Conservation (phyloP, 1,140 invertebrate species). For the Rhopalosiphum maidis region DNA sequence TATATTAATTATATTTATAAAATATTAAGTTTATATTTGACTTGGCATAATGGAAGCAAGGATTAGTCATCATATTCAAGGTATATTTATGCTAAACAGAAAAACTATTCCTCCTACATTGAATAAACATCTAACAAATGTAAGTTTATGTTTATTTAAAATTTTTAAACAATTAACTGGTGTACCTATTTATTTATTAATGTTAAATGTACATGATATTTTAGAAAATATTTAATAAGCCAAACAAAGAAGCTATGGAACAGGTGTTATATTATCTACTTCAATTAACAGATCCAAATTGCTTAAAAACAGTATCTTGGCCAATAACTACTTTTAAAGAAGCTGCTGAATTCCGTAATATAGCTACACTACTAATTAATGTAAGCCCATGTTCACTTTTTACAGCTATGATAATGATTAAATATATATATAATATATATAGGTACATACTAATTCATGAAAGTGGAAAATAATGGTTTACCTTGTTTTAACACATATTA, state of each 20-base stretch:
- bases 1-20: conserved; percentile 11
- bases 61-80: conserved; percentile 21
- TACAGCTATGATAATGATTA: not conserved
- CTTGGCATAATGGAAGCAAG: conserved; percentile 34
- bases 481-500: not conserved
- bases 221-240: conserved; percentile 48
- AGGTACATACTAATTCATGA: not conserved
- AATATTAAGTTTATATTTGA: not conserved
- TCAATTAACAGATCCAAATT: conserved; percentile 2
- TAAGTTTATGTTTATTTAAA: not conserved
- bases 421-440: not conserved
- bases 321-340: conserved; percentile 39
- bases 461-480: not conserved
- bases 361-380: conserved; percentile 17
- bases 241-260: conserved; percentile 53
- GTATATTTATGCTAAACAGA: conserved; percentile 32
- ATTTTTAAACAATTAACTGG: not conserved
- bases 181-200: not conserved
- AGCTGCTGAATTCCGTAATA: conserved; percentile 46
- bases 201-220: not conserved
- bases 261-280: conserved; percentile 33
- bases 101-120: conserved; percentile 21
- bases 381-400: not conserved
- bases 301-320: conserved; percentile 42
- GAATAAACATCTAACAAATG: conserved; percentile 44